Evolutionary conservation across 2,797 vertebrate species (phyloP).

Genomic region (Mergus octosetaceus): DNA sequence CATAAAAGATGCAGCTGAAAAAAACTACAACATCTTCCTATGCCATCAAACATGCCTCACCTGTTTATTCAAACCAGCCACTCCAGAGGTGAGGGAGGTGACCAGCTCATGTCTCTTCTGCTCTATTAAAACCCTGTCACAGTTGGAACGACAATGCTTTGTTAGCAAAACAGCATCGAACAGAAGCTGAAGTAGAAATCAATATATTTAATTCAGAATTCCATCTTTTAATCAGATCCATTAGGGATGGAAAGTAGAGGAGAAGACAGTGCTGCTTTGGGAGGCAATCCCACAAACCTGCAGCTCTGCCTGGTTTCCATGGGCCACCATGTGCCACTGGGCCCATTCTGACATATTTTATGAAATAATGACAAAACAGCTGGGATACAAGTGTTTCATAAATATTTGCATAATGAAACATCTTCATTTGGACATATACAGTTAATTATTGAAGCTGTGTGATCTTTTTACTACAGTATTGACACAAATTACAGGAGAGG

Average conservation of each 20-base stretch:
- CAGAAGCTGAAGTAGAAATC: neutral
- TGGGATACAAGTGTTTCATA: neutral
- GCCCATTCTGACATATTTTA: neutral
- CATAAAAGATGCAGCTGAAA: neutral
- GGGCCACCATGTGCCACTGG: neutral
- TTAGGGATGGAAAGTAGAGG: neutral
- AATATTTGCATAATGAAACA: neutral
- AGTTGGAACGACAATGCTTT: neutral
- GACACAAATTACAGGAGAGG: conserved; percentile 12
- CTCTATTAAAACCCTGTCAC: neutral
- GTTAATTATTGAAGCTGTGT: neutral
- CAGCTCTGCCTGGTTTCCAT: neutral
- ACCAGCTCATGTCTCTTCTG: neutral
- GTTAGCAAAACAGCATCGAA: neutral
- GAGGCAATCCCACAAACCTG: neutral
- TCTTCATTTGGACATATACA: neutral
- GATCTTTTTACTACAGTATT: neutral
- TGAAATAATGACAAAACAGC: neutral
- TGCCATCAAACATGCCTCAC: neutral
- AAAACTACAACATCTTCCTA: neutral
- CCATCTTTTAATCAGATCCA: neutral
- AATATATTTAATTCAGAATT: neutral
- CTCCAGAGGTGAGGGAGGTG: neutral
- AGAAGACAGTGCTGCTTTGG: neutral
- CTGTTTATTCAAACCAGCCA: neutral